Conservation (phyloP, 1,140 invertebrate genomes). For the Conus ventricosus region DNA sequence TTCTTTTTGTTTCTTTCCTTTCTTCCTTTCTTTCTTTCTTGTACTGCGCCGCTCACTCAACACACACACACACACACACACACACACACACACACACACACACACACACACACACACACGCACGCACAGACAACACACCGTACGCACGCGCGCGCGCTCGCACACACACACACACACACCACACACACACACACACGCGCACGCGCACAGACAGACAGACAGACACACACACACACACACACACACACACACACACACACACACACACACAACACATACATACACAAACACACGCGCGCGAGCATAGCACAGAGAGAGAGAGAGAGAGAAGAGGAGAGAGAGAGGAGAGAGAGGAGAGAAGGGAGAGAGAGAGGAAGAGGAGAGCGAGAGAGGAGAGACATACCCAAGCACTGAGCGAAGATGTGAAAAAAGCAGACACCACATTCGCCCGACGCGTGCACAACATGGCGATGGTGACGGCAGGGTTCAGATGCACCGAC, state of each 20-base stretch:
- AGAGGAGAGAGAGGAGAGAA: not conserved
- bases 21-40: too few species aligned
- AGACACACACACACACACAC: conserved; percentile 8
- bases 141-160: too few species aligned
- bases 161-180: not conserved
- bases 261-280: not conserved
- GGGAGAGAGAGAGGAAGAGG: not conserved
- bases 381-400: not conserved
- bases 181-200: conserved; percentile 1
- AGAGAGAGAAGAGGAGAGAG: not conserved
- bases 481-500: conserved; percentile 68
- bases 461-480: conserved; percentile 63
- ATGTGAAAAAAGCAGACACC: conserved; percentile 80
- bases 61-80: too few species aligned
- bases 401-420: conserved; percentile 60
- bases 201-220: too few species aligned
- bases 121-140: too few species aligned
- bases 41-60: too few species aligned
- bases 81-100: too few species aligned
- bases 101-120: too few species aligned
- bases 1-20: too few species aligned
- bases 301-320: not conserved
- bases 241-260: conserved; percentile 22
- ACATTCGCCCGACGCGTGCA: conserved; percentile 85
- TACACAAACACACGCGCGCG: not conserved